These are phyloP conservation scores for Hyles euphorbiae DNA, from an alignment of 1,140 invertebrate genomes.

Conservation along the genomic window DNA sequence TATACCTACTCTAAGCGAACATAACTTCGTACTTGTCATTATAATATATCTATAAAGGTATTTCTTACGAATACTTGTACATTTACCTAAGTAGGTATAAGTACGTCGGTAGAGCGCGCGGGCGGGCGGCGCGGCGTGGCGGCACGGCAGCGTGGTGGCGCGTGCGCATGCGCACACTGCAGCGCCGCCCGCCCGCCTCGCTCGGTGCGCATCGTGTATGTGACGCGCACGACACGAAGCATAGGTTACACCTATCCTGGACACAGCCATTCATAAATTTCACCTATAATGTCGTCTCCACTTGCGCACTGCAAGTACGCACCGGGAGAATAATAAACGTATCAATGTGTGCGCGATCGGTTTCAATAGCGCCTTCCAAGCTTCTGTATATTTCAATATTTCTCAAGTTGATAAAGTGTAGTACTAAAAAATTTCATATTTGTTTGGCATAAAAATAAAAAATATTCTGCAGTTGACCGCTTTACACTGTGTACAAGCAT, in stretches of 20 bases:
- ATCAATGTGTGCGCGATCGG: slow-evolving; percentile 8
- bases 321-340: slow-evolving; percentile 1
- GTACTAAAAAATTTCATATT: slow-evolving; percentile 29
- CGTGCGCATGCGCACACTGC: too few species aligned
- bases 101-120: slow-evolving; percentile 6
- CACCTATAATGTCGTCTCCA: slow-evolving; percentile 15
- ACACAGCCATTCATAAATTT: slow-evolving; percentile 44
- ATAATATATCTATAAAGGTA: slow-evolving; percentile 71
- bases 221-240: not conserved
- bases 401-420: slow-evolving; percentile 25
- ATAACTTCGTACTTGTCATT: slow-evolving; percentile 59
- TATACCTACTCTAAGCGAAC: slow-evolving; percentile 73
- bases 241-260: slow-evolving; percentile 36
- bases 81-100: slow-evolving; percentile 41
- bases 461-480: slow-evolving; percentile 28
- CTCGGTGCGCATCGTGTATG: not conserved
- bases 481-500: slow-evolving; percentile 63
- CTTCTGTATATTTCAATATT: not conserved
- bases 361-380: slow-evolving; percentile 6
- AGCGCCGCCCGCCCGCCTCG: not conserved
- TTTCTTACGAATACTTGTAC: slow-evolving; percentile 56
- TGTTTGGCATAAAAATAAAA: slow-evolving; percentile 38
- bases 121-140: too few species aligned
- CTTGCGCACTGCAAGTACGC: too few species aligned
- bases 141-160: too few species aligned